Conservation (phyloP, 2,888 invertebrate genomes). For the Timandra comae region DNA sequence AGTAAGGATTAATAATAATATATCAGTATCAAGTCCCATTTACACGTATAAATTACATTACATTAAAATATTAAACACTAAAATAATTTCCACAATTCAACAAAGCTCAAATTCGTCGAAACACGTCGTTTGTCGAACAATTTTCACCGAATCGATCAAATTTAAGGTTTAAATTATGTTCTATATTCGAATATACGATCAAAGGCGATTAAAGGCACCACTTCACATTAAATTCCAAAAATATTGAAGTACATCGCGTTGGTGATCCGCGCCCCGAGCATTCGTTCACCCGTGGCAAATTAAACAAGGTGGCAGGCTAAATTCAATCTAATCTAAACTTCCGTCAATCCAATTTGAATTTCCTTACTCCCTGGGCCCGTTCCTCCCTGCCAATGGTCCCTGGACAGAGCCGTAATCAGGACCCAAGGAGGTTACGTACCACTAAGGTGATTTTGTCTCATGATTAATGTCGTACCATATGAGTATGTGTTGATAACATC, state of each 20-base stretch:
- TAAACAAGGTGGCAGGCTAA: constrained; percentile 69
- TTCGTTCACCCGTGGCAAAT: constrained; percentile 54
- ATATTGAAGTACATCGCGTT: constrained; percentile 1
- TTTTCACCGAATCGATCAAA: too few species aligned
- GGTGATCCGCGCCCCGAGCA: constrained; percentile 13
- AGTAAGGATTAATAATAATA: too few species aligned
- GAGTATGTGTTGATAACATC: too few species aligned
- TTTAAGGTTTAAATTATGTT: too few species aligned
- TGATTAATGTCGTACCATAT: too few species aligned
- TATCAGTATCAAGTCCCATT: too few species aligned
- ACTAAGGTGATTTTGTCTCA: too few species aligned
- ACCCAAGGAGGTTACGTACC: constrained; percentile 1
- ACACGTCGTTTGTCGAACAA: too few species aligned
- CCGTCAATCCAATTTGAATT: constrained; percentile 73
- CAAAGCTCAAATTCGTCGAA: too few species aligned
- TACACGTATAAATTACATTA: too few species aligned
- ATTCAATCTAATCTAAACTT: constrained; percentile 74
- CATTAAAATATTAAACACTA: too few species aligned
- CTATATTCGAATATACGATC: constrained; percentile 1
- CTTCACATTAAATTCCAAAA: constrained; percentile 13
- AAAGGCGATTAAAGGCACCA: constrained; percentile 7
- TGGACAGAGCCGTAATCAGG: constrained; percentile 14
- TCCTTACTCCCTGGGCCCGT: constrained; percentile 31
- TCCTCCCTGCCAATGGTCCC: constrained; percentile 26
- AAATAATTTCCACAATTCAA: too few species aligned